phyloP scores from a whole-genome alignment of 2,888 invertebrate genomes.

The Lepidochrysops patricia region DNA sequence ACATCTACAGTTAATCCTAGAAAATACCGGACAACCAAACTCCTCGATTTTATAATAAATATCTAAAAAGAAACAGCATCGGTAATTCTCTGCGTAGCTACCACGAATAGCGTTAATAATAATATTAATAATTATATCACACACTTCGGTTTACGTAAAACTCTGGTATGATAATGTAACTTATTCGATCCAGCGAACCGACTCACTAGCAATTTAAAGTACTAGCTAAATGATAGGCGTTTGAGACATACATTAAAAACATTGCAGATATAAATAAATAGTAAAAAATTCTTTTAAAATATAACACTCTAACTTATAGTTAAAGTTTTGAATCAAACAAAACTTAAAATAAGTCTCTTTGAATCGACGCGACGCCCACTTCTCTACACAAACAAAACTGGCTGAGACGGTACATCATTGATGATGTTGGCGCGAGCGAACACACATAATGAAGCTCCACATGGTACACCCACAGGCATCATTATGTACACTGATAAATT shows the following conservation, averaged over 20 bases:
- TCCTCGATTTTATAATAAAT: conserved; percentile 61
- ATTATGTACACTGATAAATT: conserved; percentile 46
- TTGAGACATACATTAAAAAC: conserved; percentile 52
- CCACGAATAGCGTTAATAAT: conserved; percentile 53
- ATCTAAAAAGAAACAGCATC: conserved; percentile 39
- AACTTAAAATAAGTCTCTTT: conserved; percentile 71
- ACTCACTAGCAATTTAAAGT: conserved; percentile 45
- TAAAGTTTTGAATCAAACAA: conserved; percentile 71
- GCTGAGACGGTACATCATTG: conserved; percentile 33
- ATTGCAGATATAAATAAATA: conserved; percentile 61
- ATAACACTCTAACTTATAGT: conserved; percentile 72
- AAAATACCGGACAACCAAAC: conserved; percentile 57
- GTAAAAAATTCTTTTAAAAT: conserved; percentile 47
- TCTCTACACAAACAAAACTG: background rate
- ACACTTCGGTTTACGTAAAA: conserved; percentile 61
- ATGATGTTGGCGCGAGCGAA: conserved; percentile 63
- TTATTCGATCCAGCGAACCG: conserved; percentile 36
- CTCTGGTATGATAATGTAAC: conserved; percentile 37
- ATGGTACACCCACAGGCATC: conserved; percentile 42
- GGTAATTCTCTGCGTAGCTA: conserved; percentile 52
- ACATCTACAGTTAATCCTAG: conserved; percentile 51
- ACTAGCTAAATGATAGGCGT: conserved; percentile 39
- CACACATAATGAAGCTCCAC: conserved; percentile 60
- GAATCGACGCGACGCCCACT: conserved; percentile 41
- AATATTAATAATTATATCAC: conserved; percentile 50